Percentiles rank a stretch among this genome's conserved stretches.
These are phyloP conservation scores for Porphyrio hochstetteri DNA, from an alignment of 2,113 vertebrate species.

Conservation along the genomic window DNA sequence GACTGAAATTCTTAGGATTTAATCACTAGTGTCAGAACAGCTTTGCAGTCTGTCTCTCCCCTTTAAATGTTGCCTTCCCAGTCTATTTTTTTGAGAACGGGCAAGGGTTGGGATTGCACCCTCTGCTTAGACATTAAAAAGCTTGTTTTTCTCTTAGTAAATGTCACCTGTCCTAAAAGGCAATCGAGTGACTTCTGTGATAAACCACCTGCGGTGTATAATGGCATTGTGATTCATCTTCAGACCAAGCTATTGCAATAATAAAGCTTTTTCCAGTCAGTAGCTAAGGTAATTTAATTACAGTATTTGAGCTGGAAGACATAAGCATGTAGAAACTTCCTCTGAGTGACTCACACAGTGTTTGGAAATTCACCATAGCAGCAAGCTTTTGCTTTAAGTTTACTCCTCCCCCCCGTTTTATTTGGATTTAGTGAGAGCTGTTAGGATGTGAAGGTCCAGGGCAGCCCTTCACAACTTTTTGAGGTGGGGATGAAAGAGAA, in stretches of 20 bases:
- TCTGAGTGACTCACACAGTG: slow-evolving; percentile 22
- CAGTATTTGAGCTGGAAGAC: slow-evolving; percentile 54
- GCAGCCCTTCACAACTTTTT: background rate
- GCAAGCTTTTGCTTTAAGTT: background rate
- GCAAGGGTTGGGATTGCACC: background rate
- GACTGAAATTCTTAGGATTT: background rate
- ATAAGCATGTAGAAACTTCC: slow-evolving; percentile 36
- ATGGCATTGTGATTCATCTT: slow-evolving; percentile 57
- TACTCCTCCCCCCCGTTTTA: background rate
- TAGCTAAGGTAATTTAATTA: slow-evolving; percentile 60
- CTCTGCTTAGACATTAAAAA: slow-evolving; percentile 3
- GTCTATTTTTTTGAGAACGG: background rate
- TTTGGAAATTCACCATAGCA: slow-evolving; percentile 55
- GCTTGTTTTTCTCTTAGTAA: background rate
- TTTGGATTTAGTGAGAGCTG: background rate
- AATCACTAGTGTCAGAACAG: background rate
- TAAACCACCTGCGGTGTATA: slow-evolving; percentile 33
- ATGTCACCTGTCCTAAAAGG: slow-evolving; percentile 40
- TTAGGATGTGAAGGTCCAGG: background rate
- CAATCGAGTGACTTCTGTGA: slow-evolving; percentile 30
- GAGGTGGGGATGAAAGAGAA: background rate
- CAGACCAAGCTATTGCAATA: slow-evolving; percentile 25
- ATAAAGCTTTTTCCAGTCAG: slow-evolving; percentile 48
- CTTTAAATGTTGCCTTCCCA: background rate
- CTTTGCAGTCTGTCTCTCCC: background rate